Evolutionary conservation across 2,888 invertebrate genomes (phyloP), one percentile per base, ranked within the genome.

Genomic region (Pachliopta kotzebuea): DNA sequence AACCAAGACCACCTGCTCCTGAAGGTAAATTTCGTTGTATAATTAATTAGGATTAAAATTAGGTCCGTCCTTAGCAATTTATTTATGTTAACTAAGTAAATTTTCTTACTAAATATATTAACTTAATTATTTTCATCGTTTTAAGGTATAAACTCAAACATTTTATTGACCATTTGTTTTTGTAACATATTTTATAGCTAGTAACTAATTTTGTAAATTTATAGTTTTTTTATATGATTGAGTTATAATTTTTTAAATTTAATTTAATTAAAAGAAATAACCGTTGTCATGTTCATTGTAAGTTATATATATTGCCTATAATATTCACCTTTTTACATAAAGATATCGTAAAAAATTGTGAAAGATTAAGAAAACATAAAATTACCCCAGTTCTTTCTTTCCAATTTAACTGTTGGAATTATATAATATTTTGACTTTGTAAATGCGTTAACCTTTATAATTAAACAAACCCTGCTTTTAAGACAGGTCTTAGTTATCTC

Each of bases 1-100:
- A 93, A 77, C 94, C 93, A 69, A 86, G 93, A 74, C 93, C 93
- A 73, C 93, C 94, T 70, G 89, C 93, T 76, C 91, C 93, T 70
- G 94, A 94, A 92, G 94, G 94, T 94, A 87, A 92, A 90, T 76
- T 31, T 58, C 53, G 60, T 45, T 54, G 65, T 56, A 68, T 67
- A 67, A 65, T 67, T 63, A 62, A 56, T 59, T 65, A 67, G 42
- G 65, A 60, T 64, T 68, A 65, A 60, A 61, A 59, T 62, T 60
- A 57, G 49, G 37, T 50, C 26, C 58, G 54, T 42, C 61, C 42
- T 50, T 52, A 54, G 49, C 52, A 65, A 53, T 61, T 56, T 58
- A 54, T 65, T 54, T 57, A 60, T 63, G 60, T 63, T 52, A 52
- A 63, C 29, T 31, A 37, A 23, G 45, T 63, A 50, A 49, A 60